Evolutionary conservation across 2,797 vertebrate genomes (phyloP).

Genomic region (Psittacula echo): DNA sequence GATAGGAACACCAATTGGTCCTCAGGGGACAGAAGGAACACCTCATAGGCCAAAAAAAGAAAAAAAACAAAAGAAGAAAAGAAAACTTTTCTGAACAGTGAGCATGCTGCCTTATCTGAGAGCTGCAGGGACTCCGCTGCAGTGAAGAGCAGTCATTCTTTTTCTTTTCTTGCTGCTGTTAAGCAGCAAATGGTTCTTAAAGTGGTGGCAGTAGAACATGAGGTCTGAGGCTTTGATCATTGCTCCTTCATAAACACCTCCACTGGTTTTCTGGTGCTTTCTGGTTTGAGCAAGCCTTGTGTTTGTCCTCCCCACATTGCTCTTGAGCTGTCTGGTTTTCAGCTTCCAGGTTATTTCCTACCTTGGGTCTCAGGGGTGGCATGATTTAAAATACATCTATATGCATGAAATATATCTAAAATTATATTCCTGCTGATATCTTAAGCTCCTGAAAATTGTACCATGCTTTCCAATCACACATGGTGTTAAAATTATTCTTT

Average conservation of each 20-base stretch:
- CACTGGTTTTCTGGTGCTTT: background rate
- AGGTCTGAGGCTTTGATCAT: background rate
- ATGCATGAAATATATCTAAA: background rate
- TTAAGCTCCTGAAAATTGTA: background rate
- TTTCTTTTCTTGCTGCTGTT: background rate
- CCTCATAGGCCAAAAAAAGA: background rate
- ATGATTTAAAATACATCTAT: background rate
- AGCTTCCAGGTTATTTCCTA: background rate
- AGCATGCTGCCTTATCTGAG: accelerated
- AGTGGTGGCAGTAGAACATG: background rate
- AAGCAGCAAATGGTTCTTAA: background rate
- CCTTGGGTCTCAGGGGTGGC: background rate
- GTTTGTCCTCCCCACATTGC: background rate
- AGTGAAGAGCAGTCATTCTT: background rate
- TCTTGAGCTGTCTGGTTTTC: background rate
- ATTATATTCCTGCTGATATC: background rate
- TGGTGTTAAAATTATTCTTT: background rate
- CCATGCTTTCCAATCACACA: background rate
- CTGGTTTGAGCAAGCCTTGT: background rate
- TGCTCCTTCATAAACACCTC: background rate
- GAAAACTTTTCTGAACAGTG: background rate
- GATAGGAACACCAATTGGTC: background rate
- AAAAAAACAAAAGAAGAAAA: background rate
- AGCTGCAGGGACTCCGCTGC: background rate
- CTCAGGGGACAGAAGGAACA: background rate